phyloP scores from a whole-genome alignment of 2,113 vertebrate species.

The Myotis davidii region DNA sequence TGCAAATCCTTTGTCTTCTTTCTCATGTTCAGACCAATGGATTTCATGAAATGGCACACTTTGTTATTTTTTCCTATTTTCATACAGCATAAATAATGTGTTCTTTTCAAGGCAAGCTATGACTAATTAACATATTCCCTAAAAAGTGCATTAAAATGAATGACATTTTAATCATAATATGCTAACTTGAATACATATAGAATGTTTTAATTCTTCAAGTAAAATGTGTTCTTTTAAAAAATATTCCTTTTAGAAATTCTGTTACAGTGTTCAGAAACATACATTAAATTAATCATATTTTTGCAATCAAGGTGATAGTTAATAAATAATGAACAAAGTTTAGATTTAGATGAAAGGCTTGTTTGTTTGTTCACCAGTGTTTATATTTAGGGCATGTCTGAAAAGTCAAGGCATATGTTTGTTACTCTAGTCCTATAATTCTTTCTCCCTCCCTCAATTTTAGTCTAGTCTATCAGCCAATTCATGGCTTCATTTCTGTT shows the following conservation, averaged over 20 bases:
- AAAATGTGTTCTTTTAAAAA: constrained; percentile 41
- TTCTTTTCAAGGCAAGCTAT: constrained; percentile 65
- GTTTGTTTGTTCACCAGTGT: neutral
- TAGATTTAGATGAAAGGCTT: neutral
- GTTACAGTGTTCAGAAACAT: constrained; percentile 51
- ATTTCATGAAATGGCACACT: neutral
- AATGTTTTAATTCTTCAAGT: constrained; percentile 70
- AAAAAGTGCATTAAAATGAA: constrained; percentile 67
- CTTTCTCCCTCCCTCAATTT: neutral
- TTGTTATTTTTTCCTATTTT: neutral
- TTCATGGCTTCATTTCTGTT: neutral
- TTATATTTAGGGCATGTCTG: neutral
- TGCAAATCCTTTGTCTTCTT: constrained; percentile 9
- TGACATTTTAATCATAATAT: constrained; percentile 74
- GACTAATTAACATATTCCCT: constrained; percentile 67
- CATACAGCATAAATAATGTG: constrained; percentile 47
- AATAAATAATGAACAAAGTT: constrained; percentile 69
- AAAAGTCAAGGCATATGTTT: neutral
- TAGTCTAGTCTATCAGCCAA: neutral
- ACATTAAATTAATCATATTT: constrained; percentile 54
- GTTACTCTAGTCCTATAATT: constrained; percentile 3
- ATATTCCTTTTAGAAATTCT: constrained; percentile 56
- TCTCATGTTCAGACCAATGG: neutral
- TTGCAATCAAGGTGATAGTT: constrained; percentile 76
- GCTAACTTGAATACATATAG: constrained; percentile 50